phyloP scores from a whole-genome alignment of 2,113 vertebrate genomes.

The Myanophis thanlyinensis region DNA sequence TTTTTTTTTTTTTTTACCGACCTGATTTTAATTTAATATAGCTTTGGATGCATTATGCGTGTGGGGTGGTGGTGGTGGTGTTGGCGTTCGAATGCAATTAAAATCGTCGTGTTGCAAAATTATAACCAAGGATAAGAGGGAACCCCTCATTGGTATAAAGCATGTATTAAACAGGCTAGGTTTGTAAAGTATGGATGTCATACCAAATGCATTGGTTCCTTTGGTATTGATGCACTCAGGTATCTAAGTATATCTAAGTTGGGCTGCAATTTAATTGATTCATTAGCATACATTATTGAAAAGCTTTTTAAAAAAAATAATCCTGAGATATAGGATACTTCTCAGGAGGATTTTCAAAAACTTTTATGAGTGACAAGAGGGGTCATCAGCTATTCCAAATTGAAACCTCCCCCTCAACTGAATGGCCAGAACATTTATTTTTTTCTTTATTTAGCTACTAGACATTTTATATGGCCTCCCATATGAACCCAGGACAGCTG shows the following conservation, averaged over 20 bases:
- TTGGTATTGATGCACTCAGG: background rate
- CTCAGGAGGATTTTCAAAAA: background rate
- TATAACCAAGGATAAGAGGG: background rate
- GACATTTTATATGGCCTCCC: background rate
- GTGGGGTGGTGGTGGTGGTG: rapidly evolving
- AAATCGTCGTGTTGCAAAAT: background rate
- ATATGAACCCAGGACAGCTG: background rate
- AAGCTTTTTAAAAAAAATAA: background rate
- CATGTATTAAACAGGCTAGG: no score
- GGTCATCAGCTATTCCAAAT: background rate
- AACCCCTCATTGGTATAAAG: no score
- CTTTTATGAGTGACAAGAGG: background rate
- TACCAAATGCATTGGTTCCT: background rate
- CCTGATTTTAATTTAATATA: background rate
- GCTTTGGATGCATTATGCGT: background rate
- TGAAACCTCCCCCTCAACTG: background rate
- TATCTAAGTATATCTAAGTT: background rate
- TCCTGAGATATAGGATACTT: background rate
- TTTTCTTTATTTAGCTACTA: background rate
- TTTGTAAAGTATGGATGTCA: background rate
- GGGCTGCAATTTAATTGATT: background rate
- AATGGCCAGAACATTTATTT: background rate
- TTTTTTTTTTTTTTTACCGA: no score
- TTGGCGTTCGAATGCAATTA: background rate
- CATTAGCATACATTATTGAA: background rate